These are phyloP conservation scores for Phania funesta DNA, from an alignment of 2,888 invertebrate species.

Conservation along the genomic window DNA sequence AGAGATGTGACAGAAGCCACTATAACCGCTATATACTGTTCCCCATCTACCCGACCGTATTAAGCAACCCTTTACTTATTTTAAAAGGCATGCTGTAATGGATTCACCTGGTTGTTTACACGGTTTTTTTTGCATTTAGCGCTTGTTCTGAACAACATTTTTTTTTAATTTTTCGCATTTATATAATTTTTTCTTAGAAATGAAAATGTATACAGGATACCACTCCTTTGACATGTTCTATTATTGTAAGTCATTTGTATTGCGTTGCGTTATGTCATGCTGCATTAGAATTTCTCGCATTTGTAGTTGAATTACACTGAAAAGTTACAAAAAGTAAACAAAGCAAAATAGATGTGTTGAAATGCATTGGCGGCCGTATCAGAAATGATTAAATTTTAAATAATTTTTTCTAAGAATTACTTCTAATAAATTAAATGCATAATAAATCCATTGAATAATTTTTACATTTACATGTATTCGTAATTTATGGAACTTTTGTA, in stretches of 20 bases:
- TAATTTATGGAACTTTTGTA: too few relatives aligned
- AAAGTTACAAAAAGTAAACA: background rate
- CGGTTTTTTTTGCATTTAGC: constrained; percentile 16
- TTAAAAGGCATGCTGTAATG: background rate
- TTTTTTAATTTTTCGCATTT: constrained; percentile 18
- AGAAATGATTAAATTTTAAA: too few relatives aligned
- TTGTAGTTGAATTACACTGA: background rate
- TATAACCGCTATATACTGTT: too few relatives aligned
- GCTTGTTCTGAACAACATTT: constrained; percentile 1
- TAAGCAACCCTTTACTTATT: too few relatives aligned
- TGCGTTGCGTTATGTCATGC: constrained; percentile 52
- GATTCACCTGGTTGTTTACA: constrained; percentile 17
- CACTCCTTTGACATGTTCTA: constrained; percentile 58
- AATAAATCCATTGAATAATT: too few relatives aligned
- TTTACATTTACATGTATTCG: too few relatives aligned
- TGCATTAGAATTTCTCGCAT: constrained; percentile 26
- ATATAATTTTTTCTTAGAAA: background rate
- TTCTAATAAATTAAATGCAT: too few relatives aligned
- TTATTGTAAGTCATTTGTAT: constrained; percentile 31
- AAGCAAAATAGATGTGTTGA: background rate
- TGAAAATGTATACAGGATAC: constrained; percentile 41
- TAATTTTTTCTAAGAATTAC: too few relatives aligned
- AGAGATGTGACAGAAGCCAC: too few relatives aligned
- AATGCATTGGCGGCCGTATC: too few relatives aligned
- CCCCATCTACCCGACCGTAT: too few relatives aligned